Percentiles rank a stretch among this genome's conserved stretches.
phyloP scores from a whole-genome alignment of 2,113 vertebrate species.

The Panurus biarmicus region DNA sequence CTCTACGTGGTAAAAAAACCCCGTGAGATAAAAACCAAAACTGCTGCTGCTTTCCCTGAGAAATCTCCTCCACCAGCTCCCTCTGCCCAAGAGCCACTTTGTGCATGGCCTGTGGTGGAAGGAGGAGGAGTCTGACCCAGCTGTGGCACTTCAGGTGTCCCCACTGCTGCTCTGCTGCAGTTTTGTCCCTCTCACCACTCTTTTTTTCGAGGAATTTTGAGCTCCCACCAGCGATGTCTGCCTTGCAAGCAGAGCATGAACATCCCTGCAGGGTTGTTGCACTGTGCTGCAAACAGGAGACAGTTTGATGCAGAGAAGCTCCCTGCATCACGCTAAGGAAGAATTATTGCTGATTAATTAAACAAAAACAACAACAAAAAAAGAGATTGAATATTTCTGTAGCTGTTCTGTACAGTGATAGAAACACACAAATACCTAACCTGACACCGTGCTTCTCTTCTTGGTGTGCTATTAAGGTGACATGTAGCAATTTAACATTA shows the following conservation, averaged over 20 bases:
- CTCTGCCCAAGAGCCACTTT: not conserved
- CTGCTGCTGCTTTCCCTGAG: not conserved
- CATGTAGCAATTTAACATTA: constrained; percentile 18
- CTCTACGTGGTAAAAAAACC: not conserved
- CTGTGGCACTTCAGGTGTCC: not conserved
- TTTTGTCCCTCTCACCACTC: not conserved
- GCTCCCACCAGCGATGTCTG: not conserved
- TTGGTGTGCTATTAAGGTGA: not conserved
- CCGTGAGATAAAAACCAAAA: not conserved
- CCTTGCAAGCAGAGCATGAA: not conserved
- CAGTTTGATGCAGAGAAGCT: not conserved
- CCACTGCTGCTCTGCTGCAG: not conserved
- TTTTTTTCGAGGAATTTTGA: not conserved
- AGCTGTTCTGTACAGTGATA: not conserved
- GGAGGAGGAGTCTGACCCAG: not conserved
- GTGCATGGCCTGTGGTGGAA: too few relatives aligned
- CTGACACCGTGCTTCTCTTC: not conserved
- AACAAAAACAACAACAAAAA: not conserved
- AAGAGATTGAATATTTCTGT: not conserved
- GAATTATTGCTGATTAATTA: not conserved
- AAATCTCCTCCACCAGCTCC: not conserved
- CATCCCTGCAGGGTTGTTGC: not conserved
- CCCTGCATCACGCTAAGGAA: not conserved
- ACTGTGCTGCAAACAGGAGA: not conserved
- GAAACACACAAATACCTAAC: not conserved